Evolutionary conservation across 2,888 invertebrate species (phyloP), one percentile per base, ranked within the genome.

Genomic region (Dolichomitus sp.): DNA sequence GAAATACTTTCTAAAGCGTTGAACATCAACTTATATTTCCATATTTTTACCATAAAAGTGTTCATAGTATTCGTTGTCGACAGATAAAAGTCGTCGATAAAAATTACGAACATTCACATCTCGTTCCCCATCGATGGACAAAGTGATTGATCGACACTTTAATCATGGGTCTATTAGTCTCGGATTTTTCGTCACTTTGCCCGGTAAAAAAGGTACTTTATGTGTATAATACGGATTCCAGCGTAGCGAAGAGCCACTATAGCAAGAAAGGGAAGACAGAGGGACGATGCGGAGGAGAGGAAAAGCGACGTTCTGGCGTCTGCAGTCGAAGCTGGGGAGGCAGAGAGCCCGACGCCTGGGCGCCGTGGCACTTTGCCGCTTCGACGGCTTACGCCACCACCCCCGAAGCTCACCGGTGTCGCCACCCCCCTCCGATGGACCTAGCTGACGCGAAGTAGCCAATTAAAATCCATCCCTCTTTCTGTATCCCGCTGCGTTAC

Each of bases 301-400:
- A 52, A 75, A 75, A 70, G 48, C 66, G 75, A 66, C 57, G 42
- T 74, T 42, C 37, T 52, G 74, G 80, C 69, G 80, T 75, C 80
- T 80, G 69, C 63, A 69, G 73, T 70, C 69, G 74, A 78, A 75
- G 37, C 70, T n/a, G 50, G 45, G 69, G 74, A 33, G 61, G 80
- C 42, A 59, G 75, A 77, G 66, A 78, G 83, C 65, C 68, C 80
- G 80, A 77, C 79, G 79, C 77, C 73, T 59, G 77, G 85, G 75
- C 85, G 88, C 85, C 84, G 80, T 89, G 90, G 90, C 90, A 88
- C 89, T 85, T 84, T 88, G 88, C 88, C 85, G 86, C 84, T 85
- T 75, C 87, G 89, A 87, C 88, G 87, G 84, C 87, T 86, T 89
- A 88, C 87, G 86, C 87, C 84, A 85, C 85, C 86, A 81, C 84